These are phyloP conservation scores for Campoplex nolae DNA, from an alignment of 2,888 invertebrate species.

Conservation along the genomic window DNA sequence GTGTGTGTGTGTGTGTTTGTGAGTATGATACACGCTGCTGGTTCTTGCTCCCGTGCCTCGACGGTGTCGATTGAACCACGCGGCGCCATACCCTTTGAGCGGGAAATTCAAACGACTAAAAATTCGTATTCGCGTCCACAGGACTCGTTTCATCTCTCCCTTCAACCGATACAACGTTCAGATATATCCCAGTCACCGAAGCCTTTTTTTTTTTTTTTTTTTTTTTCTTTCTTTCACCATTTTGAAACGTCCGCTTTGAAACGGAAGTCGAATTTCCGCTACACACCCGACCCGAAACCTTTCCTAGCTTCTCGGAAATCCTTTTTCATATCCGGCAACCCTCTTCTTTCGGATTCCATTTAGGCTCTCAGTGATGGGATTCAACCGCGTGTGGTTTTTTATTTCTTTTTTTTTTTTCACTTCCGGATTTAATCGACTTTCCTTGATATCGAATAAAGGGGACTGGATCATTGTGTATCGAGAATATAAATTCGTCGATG, in stretches of 20 bases:
- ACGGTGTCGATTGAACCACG: conserved; percentile 61
- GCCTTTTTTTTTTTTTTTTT: neutral
- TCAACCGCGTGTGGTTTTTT: neutral
- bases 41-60: conserved; percentile 71
- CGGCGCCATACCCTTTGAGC: conserved; percentile 68
- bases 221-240: neutral
- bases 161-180: neutral
- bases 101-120: conserved; percentile 68
- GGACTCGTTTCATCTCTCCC: neutral
- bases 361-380: neutral
- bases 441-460: neutral
- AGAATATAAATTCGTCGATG: neutral
- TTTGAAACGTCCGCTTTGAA: conserved; percentile 39
- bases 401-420: neutral
- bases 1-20: neutral
- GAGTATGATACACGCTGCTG: conserved; percentile 61
- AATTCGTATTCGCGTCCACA: neutral
- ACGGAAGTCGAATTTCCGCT: conserved; percentile 58
- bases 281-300: neutral
- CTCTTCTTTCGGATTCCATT: neutral
- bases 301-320: conserved; percentile 35
- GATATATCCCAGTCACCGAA: neutral
- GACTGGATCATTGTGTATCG: neutral
- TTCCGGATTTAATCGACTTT: neutral
- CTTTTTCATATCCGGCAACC: conserved; percentile 10